phyloP scores from a whole-genome alignment of 2,888 invertebrate genomes.

The Leptinotarsa juncta region DNA sequence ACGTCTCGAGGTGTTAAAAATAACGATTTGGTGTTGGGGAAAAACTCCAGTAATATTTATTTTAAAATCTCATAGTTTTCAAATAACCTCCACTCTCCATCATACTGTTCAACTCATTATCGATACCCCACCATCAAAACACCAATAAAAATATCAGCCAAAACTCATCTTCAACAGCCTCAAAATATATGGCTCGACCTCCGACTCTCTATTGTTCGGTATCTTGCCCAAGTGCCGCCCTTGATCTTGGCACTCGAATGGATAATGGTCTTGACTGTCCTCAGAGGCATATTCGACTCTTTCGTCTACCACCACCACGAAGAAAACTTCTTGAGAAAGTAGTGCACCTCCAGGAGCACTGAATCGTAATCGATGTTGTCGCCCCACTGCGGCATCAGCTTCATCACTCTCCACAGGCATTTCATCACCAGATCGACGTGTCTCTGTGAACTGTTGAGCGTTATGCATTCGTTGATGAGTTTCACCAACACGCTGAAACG shows the following conservation, averaged over 20 bases:
- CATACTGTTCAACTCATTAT: too few relatives aligned
- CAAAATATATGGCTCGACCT: slow-evolving; percentile 86
- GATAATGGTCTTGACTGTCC: slow-evolving; percentile 93
- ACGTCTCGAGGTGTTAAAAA: too few relatives aligned
- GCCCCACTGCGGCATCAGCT: slow-evolving; percentile 85
- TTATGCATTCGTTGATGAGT: slow-evolving; percentile 87
- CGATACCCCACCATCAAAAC: too few relatives aligned
- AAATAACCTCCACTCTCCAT: too few relatives aligned
- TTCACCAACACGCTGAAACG: slow-evolving; percentile 84
- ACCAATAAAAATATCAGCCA: slow-evolving; percentile 28
- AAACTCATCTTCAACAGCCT: slow-evolving; percentile 79
- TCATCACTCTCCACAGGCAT: slow-evolving; percentile 95
- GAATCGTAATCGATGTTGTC: slow-evolving; percentile 81
- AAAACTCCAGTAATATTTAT: too few relatives aligned
- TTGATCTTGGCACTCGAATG: slow-evolving; percentile 92
- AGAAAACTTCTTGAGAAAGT: slow-evolving; percentile 90
- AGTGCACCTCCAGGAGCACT: slow-evolving; percentile 85
- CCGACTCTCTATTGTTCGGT: slow-evolving; percentile 83
- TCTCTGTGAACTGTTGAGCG: slow-evolving; percentile 74
- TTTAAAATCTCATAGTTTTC: too few relatives aligned
- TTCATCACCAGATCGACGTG: slow-evolving; percentile 89
- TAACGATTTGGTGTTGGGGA: too few relatives aligned
- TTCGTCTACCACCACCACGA: slow-evolving; percentile 88
- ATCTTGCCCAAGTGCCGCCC: slow-evolving; percentile 81
- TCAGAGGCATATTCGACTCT: slow-evolving; percentile 85